A percentile compares a stretch with the other conserved stretches of the same genome.
Evolutionary conservation across 92 coral and sea anemone species (phyloP).

Genomic region (Diadumene lineata): DNA sequence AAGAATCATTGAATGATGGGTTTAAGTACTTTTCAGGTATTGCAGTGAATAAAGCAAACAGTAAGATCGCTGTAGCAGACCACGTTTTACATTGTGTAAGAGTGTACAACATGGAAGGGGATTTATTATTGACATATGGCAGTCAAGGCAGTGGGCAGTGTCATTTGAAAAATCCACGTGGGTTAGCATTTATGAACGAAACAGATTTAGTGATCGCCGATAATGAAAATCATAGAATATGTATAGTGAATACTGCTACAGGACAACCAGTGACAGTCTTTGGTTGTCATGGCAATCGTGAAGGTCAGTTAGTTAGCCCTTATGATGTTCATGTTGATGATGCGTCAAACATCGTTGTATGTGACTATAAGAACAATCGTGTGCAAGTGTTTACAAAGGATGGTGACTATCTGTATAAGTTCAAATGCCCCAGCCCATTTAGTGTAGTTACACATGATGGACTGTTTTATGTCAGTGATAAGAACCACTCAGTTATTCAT

Average conservation of each 20-base stretch:
- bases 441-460: background rate
- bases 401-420: too few species aligned
- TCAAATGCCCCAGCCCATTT: background rate
- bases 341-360: conserved; percentile 14
- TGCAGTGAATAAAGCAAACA: too few species aligned
- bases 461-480: too few species aligned
- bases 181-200: conserved; percentile 28
- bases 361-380: conserved; percentile 1
- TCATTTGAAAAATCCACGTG: conserved; percentile 10
- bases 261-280: too few species aligned
- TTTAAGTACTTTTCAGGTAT: too few species aligned
- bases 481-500: too few species aligned
- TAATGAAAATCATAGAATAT: too few species aligned
- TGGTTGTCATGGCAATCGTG: background rate
- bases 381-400: too few species aligned
- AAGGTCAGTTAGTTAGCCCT: background rate
- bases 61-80: conserved; percentile 26
- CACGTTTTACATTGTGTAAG: conserved; percentile 4
- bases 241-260: too few species aligned
- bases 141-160: conserved; percentile 13
- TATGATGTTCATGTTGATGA: background rate
- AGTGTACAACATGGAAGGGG: conserved; percentile 10
- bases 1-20: background rate
- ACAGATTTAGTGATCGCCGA: conserved; percentile 22
- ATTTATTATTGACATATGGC: conserved; percentile 13